Percentiles rank a stretch among this genome's conserved stretches.
Evolutionary conservation across 2,113 vertebrate species (phyloP).

Genomic region (Malurus elegans): DNA sequence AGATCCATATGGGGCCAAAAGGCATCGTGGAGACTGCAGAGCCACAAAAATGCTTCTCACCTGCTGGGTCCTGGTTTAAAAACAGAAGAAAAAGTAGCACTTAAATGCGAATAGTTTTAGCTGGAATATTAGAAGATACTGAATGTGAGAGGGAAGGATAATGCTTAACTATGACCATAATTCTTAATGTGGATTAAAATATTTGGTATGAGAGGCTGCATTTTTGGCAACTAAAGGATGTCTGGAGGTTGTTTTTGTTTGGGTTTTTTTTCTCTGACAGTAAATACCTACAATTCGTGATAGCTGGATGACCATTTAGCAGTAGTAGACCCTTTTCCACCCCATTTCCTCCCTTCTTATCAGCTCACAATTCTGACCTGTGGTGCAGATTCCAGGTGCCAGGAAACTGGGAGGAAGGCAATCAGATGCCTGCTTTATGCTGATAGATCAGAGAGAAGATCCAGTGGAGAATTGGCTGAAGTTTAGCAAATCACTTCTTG

Average conservation of each 20-base stretch:
- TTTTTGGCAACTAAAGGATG: not conserved
- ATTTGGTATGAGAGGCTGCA: not conserved
- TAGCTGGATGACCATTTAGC: not conserved
- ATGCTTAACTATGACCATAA: rapidly evolving
- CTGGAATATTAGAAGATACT: not conserved
- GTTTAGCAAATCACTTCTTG: not conserved
- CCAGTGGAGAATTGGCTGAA: not conserved
- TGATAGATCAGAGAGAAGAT: not conserved
- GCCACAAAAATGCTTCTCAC: not conserved
- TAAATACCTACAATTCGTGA: not conserved
- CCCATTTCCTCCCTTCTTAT: not conserved
- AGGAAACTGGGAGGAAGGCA: not conserved
- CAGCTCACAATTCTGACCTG: not conserved
- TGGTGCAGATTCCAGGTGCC: not conserved
- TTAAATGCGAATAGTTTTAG: not conserved
- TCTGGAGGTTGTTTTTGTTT: not conserved
- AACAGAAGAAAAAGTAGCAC: not conserved
- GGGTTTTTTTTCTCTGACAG: rapidly evolving
- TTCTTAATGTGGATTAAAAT: not conserved
- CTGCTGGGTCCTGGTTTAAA: not conserved
- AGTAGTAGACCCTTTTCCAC: not conserved
- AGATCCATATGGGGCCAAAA: rapidly evolving
- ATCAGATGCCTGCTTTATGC: not conserved
- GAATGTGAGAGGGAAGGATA: not conserved
- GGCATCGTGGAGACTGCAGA: not conserved